Conservation (phyloP, 2,888 invertebrate genomes). For the Limenitis camilla region DNA sequence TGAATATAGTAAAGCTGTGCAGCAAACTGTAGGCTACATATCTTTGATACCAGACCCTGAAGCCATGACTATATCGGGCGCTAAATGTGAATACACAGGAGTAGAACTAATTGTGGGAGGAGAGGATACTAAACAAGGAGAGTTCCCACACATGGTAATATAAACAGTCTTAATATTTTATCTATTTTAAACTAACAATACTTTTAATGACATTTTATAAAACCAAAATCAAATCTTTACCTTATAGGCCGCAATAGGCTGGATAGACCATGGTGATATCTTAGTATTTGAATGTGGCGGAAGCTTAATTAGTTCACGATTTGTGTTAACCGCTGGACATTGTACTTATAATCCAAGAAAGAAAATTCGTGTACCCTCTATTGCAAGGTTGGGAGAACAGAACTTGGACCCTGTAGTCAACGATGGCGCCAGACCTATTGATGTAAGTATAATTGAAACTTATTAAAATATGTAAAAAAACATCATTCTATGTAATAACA, state of each 20-base stretch:
- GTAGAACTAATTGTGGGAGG: conserved; percentile 77
- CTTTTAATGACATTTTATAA: too few relatives aligned
- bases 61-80: conserved; percentile 48
- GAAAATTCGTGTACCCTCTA: conserved; percentile 48
- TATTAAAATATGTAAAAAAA: too few relatives aligned
- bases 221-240: background rate
- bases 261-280: conserved; percentile 35
- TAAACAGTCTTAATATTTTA: too few relatives aligned
- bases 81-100: conserved; percentile 72
- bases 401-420: conserved; percentile 52
- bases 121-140: conserved; percentile 66
- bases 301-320: conserved; percentile 76
- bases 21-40: conserved; percentile 63
- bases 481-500: too few relatives aligned
- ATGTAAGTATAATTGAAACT: conserved; percentile 35
- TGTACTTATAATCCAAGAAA: conserved; percentile 33
- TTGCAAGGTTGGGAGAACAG: conserved; percentile 75
- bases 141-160: conserved; percentile 80
- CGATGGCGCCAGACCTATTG: conserved; percentile 65
- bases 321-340: conserved; percentile 79
- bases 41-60: conserved; percentile 69
- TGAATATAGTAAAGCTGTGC: conserved; percentile 70
- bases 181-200: too few relatives aligned
- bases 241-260: conserved; percentile 51
- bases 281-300: conserved; percentile 78